Evolutionary conservation across 2,113 vertebrate genomes (phyloP).

Genomic region (Pedetes capensis): DNA sequence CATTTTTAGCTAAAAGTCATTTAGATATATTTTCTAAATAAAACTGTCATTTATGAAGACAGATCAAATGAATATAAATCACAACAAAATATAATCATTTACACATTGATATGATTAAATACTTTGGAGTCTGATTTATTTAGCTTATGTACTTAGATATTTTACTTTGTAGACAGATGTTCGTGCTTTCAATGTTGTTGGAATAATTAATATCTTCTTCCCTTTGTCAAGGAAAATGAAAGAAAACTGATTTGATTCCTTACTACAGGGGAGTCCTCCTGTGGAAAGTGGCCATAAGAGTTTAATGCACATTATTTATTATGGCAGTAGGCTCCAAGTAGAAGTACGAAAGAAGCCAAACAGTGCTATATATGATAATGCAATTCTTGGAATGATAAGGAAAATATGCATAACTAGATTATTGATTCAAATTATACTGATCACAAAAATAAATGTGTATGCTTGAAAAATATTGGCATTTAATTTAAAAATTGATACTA

Average conservation of each 20-base stretch:
- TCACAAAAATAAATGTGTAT: background rate
- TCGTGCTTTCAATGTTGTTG: background rate
- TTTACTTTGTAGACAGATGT: constrained; percentile 48
- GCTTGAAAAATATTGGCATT: background rate
- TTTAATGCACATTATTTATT: background rate
- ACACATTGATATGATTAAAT: constrained; percentile 54
- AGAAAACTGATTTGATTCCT: background rate
- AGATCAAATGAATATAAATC: constrained; percentile 61
- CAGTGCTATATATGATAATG: background rate
- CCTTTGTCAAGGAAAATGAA: constrained; percentile 39
- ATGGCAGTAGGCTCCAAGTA: background rate
- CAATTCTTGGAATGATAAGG: background rate
- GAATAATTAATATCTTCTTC: background rate
- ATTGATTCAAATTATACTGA: background rate
- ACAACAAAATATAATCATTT: constrained; percentile 38
- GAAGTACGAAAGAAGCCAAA: background rate
- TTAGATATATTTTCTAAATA: constrained; percentile 17
- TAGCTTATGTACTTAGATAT: constrained; percentile 25
- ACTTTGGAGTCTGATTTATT: constrained; percentile 52
- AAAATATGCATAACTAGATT: background rate
- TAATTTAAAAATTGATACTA: background rate
- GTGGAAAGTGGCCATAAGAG: background rate
- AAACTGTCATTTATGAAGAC: constrained; percentile 33
- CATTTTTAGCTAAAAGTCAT: constrained; percentile 41
- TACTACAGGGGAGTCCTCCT: background rate